Base-by-base conservation (phyloP, 2,888 invertebrate genomes). In the Lasioglossum villosulum region DNA sequence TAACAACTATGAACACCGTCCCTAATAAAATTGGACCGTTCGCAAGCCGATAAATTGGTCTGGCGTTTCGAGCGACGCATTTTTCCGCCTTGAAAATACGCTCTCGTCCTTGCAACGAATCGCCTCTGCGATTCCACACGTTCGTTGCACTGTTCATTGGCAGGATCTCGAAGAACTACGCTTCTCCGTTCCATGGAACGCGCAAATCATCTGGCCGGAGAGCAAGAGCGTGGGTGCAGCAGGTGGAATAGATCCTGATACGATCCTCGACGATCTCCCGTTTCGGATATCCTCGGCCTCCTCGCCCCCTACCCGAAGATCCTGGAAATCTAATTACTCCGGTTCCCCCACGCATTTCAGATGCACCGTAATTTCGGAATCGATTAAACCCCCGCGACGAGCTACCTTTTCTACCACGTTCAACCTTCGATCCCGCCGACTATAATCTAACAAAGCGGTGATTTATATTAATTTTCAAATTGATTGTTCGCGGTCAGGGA, bases 181-280 rank as follows among this genome's bases (percentile, higher is more conserved):
- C 45, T 42, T 45, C 45, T 16, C 5, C 45, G 16, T 16, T 19
- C 72, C 82, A 52, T 80, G 74, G 82, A 79, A 87, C 80, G 80
- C 82, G 83, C 82, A 80, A 82, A 83, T 71, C 87, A 76, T 75
- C 83, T 80, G 78, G 75, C 68, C 59, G 70, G 39, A 66, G 34
- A 78, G 89, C 80, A 84, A 83, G 87, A 89, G 83, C 88, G 88
- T 89, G 86, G 89, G 86, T 83, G 89, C 87, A 88, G 72, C 84
- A 66, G 86, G 82, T 80, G 75, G 89, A 86, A 89, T 89, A 86
- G 89, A 88, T 84, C 27, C 59, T 27, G 59, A 59, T 59, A 59
- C 59, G 59, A n/a, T 27, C 14, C 59, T 8, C 27, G 14, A 59
- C 5, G 27, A 81, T 79, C 75, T 63, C 78, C 48, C 89, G 83